Conservation (phyloP, 2,797 vertebrate species). For the Bradypus variegatus region DNA sequence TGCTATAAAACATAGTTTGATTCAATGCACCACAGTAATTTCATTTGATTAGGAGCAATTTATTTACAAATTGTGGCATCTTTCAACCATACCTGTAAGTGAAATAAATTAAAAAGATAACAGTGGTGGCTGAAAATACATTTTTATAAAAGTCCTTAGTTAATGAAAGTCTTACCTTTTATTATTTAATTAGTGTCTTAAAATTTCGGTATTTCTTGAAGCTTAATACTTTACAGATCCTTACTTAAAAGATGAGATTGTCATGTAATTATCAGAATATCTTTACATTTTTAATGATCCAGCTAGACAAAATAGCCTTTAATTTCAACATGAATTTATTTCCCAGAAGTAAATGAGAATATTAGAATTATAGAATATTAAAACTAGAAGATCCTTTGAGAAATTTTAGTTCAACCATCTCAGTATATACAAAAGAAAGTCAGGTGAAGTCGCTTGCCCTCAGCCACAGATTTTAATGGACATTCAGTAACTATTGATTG, state of each 20-base stretch:
- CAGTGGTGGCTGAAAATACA: background rate
- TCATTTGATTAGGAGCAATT: background rate
- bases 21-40: background rate
- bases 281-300: conserved; percentile 7
- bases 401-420: background rate
- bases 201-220: conserved; percentile 31
- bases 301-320: background rate
- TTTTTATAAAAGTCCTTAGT: background rate
- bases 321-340: background rate
- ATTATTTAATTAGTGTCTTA: conserved; percentile 29
- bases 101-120: conserved; percentile 41
- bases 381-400: background rate
- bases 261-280: background rate
- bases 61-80: conserved; percentile 19
- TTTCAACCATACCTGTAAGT: background rate
- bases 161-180: background rate
- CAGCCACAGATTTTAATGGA: background rate
- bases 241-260: conserved; percentile 18
- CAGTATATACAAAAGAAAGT: background rate
- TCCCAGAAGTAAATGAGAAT: conserved; percentile 3
- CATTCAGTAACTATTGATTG: background rate
- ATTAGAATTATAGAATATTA: conserved; percentile 13
- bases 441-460: background rate
- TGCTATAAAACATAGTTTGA: background rate
- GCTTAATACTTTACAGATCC: conserved; percentile 18